Conservation (phyloP, 1,140 invertebrate species). For the Ganaspis sp. region DNA sequence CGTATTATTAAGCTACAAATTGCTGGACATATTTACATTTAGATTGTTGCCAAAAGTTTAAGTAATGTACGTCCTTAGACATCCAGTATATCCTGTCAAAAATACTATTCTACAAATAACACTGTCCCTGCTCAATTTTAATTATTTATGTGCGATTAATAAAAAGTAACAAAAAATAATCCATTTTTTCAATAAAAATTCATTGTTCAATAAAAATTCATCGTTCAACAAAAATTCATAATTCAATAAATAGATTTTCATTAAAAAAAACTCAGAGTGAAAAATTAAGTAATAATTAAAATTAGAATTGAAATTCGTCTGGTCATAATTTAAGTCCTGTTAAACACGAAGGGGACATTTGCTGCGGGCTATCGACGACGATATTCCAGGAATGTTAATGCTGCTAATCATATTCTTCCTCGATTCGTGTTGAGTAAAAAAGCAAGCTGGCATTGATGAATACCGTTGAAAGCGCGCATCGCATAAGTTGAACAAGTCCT, state of each 20-base stretch:
- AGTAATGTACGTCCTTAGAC: not conserved
- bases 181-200: too few species aligned
- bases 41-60: constrained; percentile 13
- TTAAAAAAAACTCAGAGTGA: too few species aligned
- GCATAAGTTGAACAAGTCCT: constrained; percentile 68
- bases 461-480: constrained; percentile 62
- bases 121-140: too few species aligned
- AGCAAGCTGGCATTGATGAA: constrained; percentile 68
- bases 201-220: too few species aligned
- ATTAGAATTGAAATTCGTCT: not conserved
- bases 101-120: not conserved
- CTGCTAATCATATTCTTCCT: constrained; percentile 67
- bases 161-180: too few species aligned
- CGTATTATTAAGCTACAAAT: constrained; percentile 25
- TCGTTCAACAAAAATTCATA: too few species aligned
- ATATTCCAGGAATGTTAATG: constrained; percentile 68
- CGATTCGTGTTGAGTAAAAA: constrained; percentile 66
- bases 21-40: constrained; percentile 19
- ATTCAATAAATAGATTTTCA: too few species aligned
- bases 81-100: not conserved
- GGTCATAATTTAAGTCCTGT: not conserved
- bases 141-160: too few species aligned
- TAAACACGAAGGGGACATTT: not conserved
- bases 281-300: not conserved
- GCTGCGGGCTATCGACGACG: constrained; percentile 34